Evolutionary conservation across 2,888 invertebrate species (phyloP).

Genomic region (Amphipyra berbera): DNA sequence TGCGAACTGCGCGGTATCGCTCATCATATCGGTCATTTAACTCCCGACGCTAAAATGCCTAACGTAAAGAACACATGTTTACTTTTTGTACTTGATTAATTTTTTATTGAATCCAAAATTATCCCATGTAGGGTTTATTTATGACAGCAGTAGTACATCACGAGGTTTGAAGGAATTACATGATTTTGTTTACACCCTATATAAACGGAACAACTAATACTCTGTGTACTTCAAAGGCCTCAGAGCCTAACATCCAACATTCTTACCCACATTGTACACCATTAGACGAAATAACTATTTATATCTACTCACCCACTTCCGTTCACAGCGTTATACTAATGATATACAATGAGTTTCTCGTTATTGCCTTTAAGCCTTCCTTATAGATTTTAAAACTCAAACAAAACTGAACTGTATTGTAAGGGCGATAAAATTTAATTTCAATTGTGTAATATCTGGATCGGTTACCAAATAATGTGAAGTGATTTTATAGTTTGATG

Average conservation of each 20-base stretch:
- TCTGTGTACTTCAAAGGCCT: conserved; percentile 12
- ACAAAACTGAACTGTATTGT: neutral
- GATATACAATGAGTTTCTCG: conserved; percentile 75
- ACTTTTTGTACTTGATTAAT: too few relatives aligned
- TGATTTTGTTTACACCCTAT: too few relatives aligned
- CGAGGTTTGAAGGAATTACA: too few relatives aligned
- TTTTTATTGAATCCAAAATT: too few relatives aligned
- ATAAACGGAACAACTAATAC: conserved; percentile 17
- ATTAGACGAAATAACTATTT: conserved; percentile 66
- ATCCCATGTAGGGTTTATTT: too few relatives aligned
- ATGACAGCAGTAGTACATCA: too few relatives aligned
- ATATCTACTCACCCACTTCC: conserved; percentile 75
- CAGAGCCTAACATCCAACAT: conserved; percentile 62
- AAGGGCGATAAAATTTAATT: neutral
- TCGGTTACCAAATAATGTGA: neutral
- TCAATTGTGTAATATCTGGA: conserved; percentile 2
- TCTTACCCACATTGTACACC: conserved; percentile 74
- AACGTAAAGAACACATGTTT: too few relatives aligned
- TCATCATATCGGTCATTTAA: too few relatives aligned
- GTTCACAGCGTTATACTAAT: conserved; percentile 76
- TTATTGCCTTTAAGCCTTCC: conserved; percentile 66
- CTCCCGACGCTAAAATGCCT: too few relatives aligned
- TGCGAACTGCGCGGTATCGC: too few relatives aligned
- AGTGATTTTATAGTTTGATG: conserved; percentile 4
- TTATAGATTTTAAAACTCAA: conserved; percentile 31